A percentile compares a stretch with the other conserved stretches of the same genome.
phyloP scores from a whole-genome alignment of 2,797 vertebrate species.

The Argya squamiceps region DNA sequence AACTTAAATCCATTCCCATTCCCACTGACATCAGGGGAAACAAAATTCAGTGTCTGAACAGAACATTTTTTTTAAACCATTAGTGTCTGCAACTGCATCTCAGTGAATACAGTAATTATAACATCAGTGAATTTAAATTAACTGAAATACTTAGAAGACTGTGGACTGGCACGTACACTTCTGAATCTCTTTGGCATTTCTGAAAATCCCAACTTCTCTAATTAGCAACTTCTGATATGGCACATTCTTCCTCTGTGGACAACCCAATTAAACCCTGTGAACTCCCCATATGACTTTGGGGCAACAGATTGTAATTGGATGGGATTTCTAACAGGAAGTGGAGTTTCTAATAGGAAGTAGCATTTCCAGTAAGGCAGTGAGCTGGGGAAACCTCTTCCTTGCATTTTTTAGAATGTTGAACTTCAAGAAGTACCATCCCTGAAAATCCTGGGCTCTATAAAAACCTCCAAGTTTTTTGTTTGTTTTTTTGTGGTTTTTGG shows the following conservation, averaged over 20 bases:
- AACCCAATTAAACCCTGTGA: background rate
- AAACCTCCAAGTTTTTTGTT: conserved; percentile 8
- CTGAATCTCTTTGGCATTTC: background rate
- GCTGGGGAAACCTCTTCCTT: conserved; percentile 65
- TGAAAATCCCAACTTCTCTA: background rate
- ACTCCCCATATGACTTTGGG: background rate
- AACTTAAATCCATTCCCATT: conserved; percentile 25
- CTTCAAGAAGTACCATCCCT: conserved; percentile 59
- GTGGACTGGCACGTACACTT: background rate
- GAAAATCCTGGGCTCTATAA: conserved; percentile 63
- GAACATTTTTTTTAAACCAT: background rate
- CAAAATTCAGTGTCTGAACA: background rate
- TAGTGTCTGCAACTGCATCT: background rate
- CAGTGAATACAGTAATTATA: background rate
- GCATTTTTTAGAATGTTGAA: conserved; percentile 60
- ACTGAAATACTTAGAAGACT: background rate
- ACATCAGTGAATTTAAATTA: conserved; percentile 9
- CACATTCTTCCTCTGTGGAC: background rate
- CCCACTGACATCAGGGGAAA: background rate
- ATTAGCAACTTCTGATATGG: background rate
- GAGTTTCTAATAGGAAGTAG: background rate
- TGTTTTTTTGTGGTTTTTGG: background rate
- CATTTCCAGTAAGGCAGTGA: conserved; percentile 26
- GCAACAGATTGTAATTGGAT: background rate
- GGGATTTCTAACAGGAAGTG: background rate